Evolutionary conservation across 2,888 invertebrate species (phyloP).

Genomic region (Erebia ligea): DNA sequence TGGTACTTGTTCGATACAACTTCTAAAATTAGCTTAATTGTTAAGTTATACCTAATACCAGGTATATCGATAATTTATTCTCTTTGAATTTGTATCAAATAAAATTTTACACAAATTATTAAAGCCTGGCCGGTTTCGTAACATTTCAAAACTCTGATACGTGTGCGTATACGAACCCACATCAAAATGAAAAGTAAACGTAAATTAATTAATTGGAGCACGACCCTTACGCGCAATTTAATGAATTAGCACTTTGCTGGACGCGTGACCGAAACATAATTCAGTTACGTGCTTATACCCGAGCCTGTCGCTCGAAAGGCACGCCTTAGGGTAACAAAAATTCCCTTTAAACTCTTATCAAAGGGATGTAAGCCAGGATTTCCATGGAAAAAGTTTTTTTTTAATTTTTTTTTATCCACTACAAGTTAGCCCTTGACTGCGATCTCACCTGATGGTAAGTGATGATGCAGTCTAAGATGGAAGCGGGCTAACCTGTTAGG

Average conservation of each 20-base stretch:
- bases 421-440: too few relatives aligned
- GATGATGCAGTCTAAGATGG: too few relatives aligned
- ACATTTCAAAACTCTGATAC: conserved; percentile 10
- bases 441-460: too few relatives aligned
- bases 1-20: too few relatives aligned
- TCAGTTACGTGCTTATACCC: conserved; percentile 11
- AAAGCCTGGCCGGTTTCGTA: background rate
- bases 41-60: too few relatives aligned
- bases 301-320: background rate
- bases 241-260: conserved; percentile 18
- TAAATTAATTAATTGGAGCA: conserved; percentile 5
- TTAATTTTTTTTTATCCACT: too few relatives aligned
- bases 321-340: background rate
- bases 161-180: background rate
- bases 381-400: background rate
- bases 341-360: too few relatives aligned
- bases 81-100: too few relatives aligned
- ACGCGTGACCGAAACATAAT: conserved; percentile 20
- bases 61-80: too few relatives aligned
- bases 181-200: conserved; percentile 1
- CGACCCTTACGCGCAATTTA: conserved; percentile 4
- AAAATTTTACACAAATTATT: too few relatives aligned
- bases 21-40: too few relatives aligned
- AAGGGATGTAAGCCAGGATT: background rate
- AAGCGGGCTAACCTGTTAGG: too few relatives aligned